Base-by-base conservation (phyloP, 1,140 invertebrate species). In the Drosophila azteca region DNA sequence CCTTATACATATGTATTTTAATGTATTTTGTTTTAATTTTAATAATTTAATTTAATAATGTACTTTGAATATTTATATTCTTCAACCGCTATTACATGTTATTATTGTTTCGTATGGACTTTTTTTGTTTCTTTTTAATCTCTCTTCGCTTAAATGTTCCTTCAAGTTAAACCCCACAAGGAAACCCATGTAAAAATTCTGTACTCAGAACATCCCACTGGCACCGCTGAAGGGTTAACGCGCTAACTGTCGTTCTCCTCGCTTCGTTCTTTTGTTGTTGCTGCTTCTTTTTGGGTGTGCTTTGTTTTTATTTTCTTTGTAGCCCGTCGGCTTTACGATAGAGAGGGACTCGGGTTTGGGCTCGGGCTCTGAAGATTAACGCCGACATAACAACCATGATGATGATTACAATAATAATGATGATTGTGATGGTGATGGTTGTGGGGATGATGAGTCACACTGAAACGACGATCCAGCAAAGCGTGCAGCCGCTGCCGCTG, bases 391-490 rank as follows among this genome's bases (percentile, higher is more conserved):
- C 35, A 39, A 39, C 35, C 35, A 13, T 39, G 35, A 13, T 39
- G 35, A 39, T 39, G 35, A 39, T 39, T 39, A 13, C 5, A 39
- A 11, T 35, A 31, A 35, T 35, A 35, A 39, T 39, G 29, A 31
- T 31, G 6, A 31, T 29, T 6, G 11, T 35, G 7, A 39, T 35
- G 9, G 11, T 39, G 35, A 39, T 39, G 35, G 13, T 39, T 39
- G 11, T 49, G 45, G 35, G 35, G 44, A 51, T 41, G 64, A 78
- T 82, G 79, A 82, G 48, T 82, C 80, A 39, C 11, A 13, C 35
- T 4, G 79, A 35, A 55, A 22, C 17, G 35, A 35, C 39, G 44
- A 54, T 70, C 55, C 75, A 83, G 48, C 66, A 71, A 82, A 79
- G 62, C 79, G 76, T 84, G 66, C 64, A 54, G 54, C 57, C 58